These are phyloP conservation scores for Taurulus bubalis DNA, from an alignment of 2,113 vertebrate genomes.

Conservation along the genomic window DNA sequence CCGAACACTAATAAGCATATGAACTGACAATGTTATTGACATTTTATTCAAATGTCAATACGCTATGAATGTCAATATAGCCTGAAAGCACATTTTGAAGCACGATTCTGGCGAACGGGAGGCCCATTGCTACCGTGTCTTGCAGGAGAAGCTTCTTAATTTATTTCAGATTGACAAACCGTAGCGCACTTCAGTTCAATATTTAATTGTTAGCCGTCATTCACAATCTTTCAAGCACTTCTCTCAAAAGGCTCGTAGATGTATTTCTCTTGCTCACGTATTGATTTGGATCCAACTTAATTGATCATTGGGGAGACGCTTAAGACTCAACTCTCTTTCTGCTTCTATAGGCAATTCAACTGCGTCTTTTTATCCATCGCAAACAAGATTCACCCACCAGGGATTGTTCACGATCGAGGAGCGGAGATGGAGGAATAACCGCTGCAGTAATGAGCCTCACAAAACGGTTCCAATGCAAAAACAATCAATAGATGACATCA, in stretches of 20 bases:
- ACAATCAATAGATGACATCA: slow-evolving; percentile 24
- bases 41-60: slow-evolving; percentile 52
- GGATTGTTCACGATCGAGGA: slow-evolving; percentile 27
- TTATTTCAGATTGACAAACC: slow-evolving; percentile 20
- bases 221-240: slow-evolving; percentile 22
- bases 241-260: slow-evolving; percentile 59
- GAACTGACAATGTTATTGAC: slow-evolving; percentile 49
- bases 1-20: slow-evolving; percentile 39
- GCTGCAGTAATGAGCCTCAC: slow-evolving; percentile 20
- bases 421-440: slow-evolving; percentile 28
- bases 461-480: slow-evolving; percentile 12
- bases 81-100: background rate
- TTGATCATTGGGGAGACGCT: slow-evolving; percentile 68
- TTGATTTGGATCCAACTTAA: slow-evolving; percentile 67
- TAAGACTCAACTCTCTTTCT: slow-evolving; percentile 46
- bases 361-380: slow-evolving; percentile 45
- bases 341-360: slow-evolving; percentile 39
- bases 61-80: slow-evolving; percentile 31
- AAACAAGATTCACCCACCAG: slow-evolving; percentile 33
- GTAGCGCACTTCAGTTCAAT: slow-evolving; percentile 1
- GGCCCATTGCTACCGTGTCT: background rate
- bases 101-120: background rate
- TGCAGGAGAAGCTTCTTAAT: background rate
- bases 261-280: slow-evolving; percentile 55
- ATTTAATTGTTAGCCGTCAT: slow-evolving; percentile 29